Evolutionary conservation across 23 tunicate genomes (phyloP).

Genomic region (Phallusia fumigata): DNA sequence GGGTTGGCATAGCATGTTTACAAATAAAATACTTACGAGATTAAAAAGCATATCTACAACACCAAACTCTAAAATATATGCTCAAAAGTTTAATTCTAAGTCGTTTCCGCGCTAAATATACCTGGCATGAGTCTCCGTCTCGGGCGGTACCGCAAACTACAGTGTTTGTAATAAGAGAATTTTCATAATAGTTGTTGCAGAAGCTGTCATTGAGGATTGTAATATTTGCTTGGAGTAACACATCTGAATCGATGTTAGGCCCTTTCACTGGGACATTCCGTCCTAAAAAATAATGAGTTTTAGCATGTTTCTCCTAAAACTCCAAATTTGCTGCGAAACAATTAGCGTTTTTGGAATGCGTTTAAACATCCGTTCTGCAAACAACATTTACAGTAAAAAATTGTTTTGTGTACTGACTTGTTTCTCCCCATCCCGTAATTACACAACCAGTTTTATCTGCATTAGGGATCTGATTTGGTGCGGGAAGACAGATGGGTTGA

Average conservation of each 20-base stretch:
- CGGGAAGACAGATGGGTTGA: constrained; percentile 47
- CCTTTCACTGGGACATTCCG: background rate
- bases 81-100: too few species aligned
- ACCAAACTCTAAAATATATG: too few species aligned
- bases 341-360: too few species aligned
- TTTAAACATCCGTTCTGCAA: background rate
- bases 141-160: constrained; percentile 8
- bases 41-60: too few species aligned
- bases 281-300: too few species aligned
- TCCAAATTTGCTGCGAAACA: too few species aligned
- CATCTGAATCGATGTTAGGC: background rate
- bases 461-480: constrained; percentile 16
- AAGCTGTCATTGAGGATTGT: background rate
- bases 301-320: too few species aligned
- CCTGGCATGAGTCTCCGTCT: constrained; percentile 12
- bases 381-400: background rate
- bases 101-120: background rate
- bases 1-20: too few species aligned
- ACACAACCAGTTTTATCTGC: constrained; percentile 19
- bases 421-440: constrained; percentile 48
- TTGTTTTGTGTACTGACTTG: constrained; percentile 15
- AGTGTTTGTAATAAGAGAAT: background rate
- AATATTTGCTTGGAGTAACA: background rate
- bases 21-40: too few species aligned
- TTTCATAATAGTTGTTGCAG: background rate